A percentile compares a stretch with the other conserved stretches of the same genome.
These are phyloP conservation scores for Sepioteuthis lessoniana DNA, from an alignment of 2,888 invertebrate genomes.

Conservation along the genomic window DNA sequence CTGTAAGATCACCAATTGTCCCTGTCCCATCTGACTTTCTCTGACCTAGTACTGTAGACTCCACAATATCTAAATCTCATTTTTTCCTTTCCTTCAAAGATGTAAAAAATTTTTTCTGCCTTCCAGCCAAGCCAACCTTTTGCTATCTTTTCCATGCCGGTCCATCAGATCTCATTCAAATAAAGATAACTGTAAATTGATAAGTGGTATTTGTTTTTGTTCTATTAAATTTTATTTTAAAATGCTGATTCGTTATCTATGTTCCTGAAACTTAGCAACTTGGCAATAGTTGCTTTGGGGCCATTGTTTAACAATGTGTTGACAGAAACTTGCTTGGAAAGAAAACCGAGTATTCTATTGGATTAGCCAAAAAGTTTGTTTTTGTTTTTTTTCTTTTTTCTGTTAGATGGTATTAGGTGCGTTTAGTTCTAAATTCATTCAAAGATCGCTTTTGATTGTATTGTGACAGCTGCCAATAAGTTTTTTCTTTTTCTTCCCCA, in stretches of 20 bases:
- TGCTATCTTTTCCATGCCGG: constrained; percentile 42
- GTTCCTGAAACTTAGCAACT: constrained; percentile 2
- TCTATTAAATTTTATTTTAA: constrained; percentile 43
- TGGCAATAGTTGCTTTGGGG: constrained; percentile 20
- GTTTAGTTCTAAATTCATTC: not conserved
- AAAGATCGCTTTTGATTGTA: not conserved
- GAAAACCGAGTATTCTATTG: not conserved
- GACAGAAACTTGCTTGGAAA: not conserved
- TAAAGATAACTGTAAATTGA: constrained; percentile 48
- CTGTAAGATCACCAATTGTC: constrained; percentile 48
- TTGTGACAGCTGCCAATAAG: too few relatives aligned
- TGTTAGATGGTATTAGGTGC: not conserved
- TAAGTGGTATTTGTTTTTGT: constrained; percentile 37
- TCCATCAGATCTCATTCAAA: constrained; percentile 50
- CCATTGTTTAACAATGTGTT: constrained; percentile 12
- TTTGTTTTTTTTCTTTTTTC: too few relatives aligned
- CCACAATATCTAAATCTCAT: constrained; percentile 41
- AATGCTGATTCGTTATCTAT: constrained; percentile 24
- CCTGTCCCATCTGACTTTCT: constrained; percentile 48
- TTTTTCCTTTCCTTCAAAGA: constrained; percentile 49
- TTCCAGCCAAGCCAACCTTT: constrained; percentile 43
- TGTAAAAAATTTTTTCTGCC: constrained; percentile 48
- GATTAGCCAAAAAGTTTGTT: not conserved
- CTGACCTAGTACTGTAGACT: constrained; percentile 49
- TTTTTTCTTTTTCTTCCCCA: too few relatives aligned